Base-by-base conservation (phyloP, 2,113 vertebrate species). In the Raja brachyura region DNA sequence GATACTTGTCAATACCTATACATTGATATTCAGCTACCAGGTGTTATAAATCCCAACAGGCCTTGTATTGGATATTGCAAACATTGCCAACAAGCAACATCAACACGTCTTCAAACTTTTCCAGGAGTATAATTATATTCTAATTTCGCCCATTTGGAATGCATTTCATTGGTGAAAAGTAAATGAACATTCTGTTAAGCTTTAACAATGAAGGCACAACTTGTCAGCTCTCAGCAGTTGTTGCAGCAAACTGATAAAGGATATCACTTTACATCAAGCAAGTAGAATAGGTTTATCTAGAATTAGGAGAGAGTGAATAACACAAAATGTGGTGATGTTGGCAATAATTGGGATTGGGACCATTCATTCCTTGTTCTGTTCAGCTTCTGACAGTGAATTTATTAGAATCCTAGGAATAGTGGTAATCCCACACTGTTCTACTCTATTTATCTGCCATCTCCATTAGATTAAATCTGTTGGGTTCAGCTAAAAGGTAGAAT, bases 231-330 rank as follows among this genome's bases (percentile, higher is more conserved):
- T 95, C 94, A 94, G 93, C 93, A 9, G 2, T 33, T 93, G 93
- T 95, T 96, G 95, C 94, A 94, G 94, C 95, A 90, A 93, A 93
- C 94, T 95, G 96, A 96, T 96, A 96, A 48, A 96, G 96, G 94
- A 94, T 93, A 94, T 94, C 94, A 94, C 93, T 94, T 95, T 93
- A 33, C 93, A 93, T 93, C 93, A 74, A 94, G 94, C 93, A 94
- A 95, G 95, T 94, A 96, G 96, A 96, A 96, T 96, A 96, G 54
- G 94, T 95, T 94, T 94, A 94, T 93, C 94, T 66, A 94, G 94
- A 96, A 96, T 94, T 95, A 96, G 95, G 94, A 96, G 95, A 96
- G 96, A 95, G 96, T 96, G 95, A 96, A 94, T 96, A 96, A 96
- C 95, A 96, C 94, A 95, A 95, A 95, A 95, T 95, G 94, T 94